These are phyloP conservation scores for Hippocampus zosterae DNA, from an alignment of 2,113 vertebrate species.

Conservation along the genomic window DNA sequence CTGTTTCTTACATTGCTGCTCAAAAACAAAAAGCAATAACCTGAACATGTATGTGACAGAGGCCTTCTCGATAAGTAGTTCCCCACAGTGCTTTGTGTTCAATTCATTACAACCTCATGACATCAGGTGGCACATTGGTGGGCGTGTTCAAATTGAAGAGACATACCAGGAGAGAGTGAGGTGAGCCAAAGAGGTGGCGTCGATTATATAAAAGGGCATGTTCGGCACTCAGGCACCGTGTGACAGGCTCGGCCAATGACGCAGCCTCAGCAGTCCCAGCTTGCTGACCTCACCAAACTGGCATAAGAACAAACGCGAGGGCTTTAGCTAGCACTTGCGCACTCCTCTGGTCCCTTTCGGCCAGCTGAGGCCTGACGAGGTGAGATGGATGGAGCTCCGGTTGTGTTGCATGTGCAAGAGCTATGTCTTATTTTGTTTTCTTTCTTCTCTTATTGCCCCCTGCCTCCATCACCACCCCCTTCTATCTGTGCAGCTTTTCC, in stretches of 20 bases:
- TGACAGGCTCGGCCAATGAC: constrained; percentile 70
- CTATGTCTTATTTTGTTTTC: background rate
- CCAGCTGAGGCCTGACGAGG: constrained; percentile 50
- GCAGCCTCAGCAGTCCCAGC: constrained; percentile 63
- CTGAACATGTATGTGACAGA: background rate
- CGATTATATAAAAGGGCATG: constrained; percentile 73
- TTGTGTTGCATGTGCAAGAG: constrained; percentile 14
- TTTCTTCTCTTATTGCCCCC: background rate
- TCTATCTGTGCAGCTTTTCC: background rate
- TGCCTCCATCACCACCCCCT: background rate
- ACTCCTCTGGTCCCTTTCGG: constrained; percentile 39
- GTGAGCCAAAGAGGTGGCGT: constrained; percentile 53
- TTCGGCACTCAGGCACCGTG: constrained; percentile 71
- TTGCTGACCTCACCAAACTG: constrained; percentile 74
- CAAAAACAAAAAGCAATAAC: background rate
- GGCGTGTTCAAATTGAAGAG: constrained; percentile 12
- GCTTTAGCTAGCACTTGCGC: constrained; percentile 55
- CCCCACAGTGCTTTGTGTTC: background rate
- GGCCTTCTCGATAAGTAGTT: background rate
- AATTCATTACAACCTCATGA: background rate
- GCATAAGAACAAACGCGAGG: constrained; percentile 65
- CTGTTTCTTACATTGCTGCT: background rate
- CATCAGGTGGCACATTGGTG: background rate
- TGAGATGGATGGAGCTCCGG: background rate
- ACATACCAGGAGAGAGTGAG: constrained; percentile 26